Conservation (phyloP, 2,888 invertebrate genomes). For the Phrixothrix hirtus region DNA sequence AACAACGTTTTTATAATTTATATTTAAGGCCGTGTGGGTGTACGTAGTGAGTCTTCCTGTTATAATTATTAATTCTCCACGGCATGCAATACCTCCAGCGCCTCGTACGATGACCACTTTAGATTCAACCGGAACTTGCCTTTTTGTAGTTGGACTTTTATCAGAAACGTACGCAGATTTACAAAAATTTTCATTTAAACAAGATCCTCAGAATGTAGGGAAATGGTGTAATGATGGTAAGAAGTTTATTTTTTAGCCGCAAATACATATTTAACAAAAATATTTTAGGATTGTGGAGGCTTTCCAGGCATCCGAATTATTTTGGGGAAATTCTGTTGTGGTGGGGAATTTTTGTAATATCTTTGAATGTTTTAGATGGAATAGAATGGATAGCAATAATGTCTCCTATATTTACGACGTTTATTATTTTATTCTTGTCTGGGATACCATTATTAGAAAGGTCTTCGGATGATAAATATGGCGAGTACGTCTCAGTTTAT, state of each 20-base stretch:
- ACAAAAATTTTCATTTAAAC: conserved; percentile 89
- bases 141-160: conserved; percentile 82
- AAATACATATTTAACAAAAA: background rate
- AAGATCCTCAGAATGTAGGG: conserved; percentile 85
- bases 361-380: conserved; percentile 82
- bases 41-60: conserved; percentile 89
- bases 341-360: conserved; percentile 92
- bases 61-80: conserved; percentile 85
- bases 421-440: conserved; percentile 86
- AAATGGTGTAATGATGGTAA: conserved; percentile 90
- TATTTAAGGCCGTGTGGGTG: conserved; percentile 83
- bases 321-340: conserved; percentile 92
- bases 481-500: conserved; percentile 65
- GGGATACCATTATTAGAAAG: conserved; percentile 88
- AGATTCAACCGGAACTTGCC: conserved; percentile 82
- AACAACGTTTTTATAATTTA: background rate
- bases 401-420: conserved; percentile 84
- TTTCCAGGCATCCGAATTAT: conserved; percentile 92
- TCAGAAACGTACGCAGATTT: conserved; percentile 91
- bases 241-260: conserved; percentile 7
- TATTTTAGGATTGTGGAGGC: conserved; percentile 65
- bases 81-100: conserved; percentile 74
- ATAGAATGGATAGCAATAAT: conserved; percentile 84
- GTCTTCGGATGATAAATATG: conserved; percentile 85
- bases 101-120: conserved; percentile 85